These are phyloP conservation scores for Epirrhoe tristata DNA, from an alignment of 2,888 invertebrate species.

Conservation along the genomic window DNA sequence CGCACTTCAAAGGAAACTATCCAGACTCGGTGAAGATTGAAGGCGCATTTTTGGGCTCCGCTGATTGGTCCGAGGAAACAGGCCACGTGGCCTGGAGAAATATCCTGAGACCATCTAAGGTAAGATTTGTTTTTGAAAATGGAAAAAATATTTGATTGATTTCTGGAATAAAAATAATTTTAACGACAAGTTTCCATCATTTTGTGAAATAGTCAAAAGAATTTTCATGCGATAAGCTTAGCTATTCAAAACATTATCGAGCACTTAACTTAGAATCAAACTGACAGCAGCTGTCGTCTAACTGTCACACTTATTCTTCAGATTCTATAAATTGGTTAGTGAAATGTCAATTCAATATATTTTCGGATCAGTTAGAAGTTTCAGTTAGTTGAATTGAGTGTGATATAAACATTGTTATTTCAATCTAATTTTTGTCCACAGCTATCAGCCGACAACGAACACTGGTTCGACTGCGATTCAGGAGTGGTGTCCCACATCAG, in stretches of 20 bases:
- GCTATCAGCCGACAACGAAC: slow-evolving; percentile 81
- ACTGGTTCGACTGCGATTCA: slow-evolving; percentile 74
- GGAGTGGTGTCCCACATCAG: slow-evolving; percentile 80
- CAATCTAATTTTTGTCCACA: slow-evolving; percentile 53
- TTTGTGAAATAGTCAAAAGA: too few species aligned
- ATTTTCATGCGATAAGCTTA: too few species aligned
- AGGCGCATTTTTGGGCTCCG: slow-evolving; percentile 67
- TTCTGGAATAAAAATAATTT: too few species aligned
- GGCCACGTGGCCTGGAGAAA: slow-evolving; percentile 68
- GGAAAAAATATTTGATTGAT: background rate
- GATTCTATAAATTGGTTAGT: too few species aligned
- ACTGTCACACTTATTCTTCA: too few species aligned
- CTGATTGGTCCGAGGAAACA: slow-evolving; percentile 59
- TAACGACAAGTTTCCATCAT: too few species aligned
- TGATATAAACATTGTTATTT: background rate
- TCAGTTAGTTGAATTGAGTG: background rate
- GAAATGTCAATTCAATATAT: too few species aligned
- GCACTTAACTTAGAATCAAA: too few species aligned
- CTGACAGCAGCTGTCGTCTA: too few species aligned
- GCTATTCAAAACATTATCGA: too few species aligned
- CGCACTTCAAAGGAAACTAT: slow-evolving; percentile 88
- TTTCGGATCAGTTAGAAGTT: too few species aligned
- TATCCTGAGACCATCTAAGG: slow-evolving; percentile 82
- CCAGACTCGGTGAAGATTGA: slow-evolving; percentile 86
- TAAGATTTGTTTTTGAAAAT: slow-evolving; percentile 49